Evolutionary conservation across 2,888 invertebrate genomes (phyloP).

Genomic region (Orthosia gracilis): DNA sequence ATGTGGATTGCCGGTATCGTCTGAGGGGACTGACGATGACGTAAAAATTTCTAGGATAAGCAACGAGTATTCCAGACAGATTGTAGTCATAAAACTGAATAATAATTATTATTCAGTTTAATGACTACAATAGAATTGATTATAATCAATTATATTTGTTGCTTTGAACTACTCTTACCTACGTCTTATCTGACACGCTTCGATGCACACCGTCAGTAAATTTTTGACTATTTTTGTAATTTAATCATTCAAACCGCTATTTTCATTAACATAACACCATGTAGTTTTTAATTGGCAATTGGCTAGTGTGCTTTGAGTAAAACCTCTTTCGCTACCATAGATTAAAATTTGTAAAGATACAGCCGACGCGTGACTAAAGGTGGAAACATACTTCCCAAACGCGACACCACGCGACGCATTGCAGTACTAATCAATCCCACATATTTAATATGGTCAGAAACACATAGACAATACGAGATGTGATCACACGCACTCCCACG

Average conservation of each 20-base stretch:
- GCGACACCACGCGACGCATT: too few relatives aligned
- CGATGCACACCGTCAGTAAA: slow-evolving; percentile 1
- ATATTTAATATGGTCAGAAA: too few relatives aligned
- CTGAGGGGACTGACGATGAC: not conserved
- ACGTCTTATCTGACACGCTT: not conserved
- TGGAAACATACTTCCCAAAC: too few relatives aligned
- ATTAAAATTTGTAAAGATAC: too few relatives aligned
- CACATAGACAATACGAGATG: too few relatives aligned
- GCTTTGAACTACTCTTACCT: not conserved
- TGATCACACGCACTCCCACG: too few relatives aligned
- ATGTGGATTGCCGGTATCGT: not conserved
- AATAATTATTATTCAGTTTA: too few relatives aligned
- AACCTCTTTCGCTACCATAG: not conserved
- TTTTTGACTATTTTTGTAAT: not conserved
- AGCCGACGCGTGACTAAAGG: too few relatives aligned
- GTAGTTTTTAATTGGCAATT: not conserved
- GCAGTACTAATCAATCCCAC: too few relatives aligned
- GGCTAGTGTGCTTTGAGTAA: not conserved
- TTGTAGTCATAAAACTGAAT: not conserved
- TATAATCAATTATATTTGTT: not conserved
- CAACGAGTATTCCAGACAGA: not conserved
- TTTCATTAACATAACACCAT: too few relatives aligned
- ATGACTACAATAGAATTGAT: too few relatives aligned
- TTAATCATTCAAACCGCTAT: too few relatives aligned
- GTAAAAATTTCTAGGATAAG: not conserved